Percentiles rank a stretch among this genome's conserved stretches.
Conservation (phyloP, 2,113 vertebrate genomes). For the Psammodynastes pulverulentus region DNA sequence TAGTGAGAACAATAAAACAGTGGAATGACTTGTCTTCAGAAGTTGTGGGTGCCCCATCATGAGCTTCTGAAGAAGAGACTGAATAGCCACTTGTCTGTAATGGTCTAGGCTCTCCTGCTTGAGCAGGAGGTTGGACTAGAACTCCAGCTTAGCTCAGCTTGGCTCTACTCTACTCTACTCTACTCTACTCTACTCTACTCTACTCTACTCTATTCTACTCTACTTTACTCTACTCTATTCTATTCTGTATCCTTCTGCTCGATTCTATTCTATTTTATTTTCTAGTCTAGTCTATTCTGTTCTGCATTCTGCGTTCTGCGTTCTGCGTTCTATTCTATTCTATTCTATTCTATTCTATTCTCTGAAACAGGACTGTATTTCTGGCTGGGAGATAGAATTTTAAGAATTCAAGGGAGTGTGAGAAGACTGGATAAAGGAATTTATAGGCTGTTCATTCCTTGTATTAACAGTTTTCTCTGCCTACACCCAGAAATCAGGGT, state of each 20-base stretch:
- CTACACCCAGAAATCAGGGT: background rate
- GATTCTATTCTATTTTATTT: too few species aligned
- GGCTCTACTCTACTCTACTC: too few species aligned
- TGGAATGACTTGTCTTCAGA: background rate
- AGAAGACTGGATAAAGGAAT: background rate
- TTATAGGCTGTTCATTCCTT: background rate
- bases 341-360: too few species aligned
- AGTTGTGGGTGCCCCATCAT: background rate
- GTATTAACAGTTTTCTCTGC: background rate
- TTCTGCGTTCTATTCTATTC: too few species aligned
- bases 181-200: too few species aligned
- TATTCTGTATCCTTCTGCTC: too few species aligned
- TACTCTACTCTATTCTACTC: too few species aligned
- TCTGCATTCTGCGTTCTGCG: too few species aligned
- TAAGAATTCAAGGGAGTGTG: background rate
- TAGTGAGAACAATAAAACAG: background rate
- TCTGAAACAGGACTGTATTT: background rate
- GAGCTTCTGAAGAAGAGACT: background rate
- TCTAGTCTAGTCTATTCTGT: too few species aligned
- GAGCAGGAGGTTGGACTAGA: background rate
- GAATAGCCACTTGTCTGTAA: background rate
- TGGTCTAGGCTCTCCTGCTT: background rate
- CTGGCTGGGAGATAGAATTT: background rate
- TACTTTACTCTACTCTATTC: too few species aligned
- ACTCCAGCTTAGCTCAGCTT: background rate